Base-by-base conservation (phyloP, 2,797 vertebrate species). In the Hapalemur alaotrensis region DNA sequence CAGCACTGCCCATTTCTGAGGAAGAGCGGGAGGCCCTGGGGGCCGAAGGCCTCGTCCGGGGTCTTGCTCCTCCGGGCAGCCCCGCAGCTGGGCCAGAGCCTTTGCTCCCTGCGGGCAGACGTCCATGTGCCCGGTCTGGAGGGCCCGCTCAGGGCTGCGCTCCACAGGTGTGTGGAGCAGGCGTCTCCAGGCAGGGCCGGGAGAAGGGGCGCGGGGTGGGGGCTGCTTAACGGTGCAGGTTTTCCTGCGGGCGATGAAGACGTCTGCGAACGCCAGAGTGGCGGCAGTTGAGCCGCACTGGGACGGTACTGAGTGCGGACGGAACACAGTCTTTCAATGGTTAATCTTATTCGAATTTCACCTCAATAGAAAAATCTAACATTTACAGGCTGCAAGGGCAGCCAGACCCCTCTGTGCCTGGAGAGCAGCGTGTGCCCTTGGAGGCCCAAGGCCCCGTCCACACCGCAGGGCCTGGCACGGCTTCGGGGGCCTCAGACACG, bases 281-380 rank as follows among this genome's bases (percentile, higher is more conserved):
- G 17, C 0, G 5, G 13, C 0, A 5, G 46, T 0, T 1, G 20
- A 0, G 4, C 1, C 0, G 2, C 15, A 0, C 0, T 0, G 2
- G 0, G 3, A 9, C 10, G 0, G 0, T 0, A 30, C 38, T 1
- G 5, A 4, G 1, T 1, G 11, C 22, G 0, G 0, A 7, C 0
- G 1, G 17, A 10, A 28, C 0, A 4, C 1, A 0, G 15, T 2
- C 0, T 1, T 18, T 0, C 0, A 6, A 22, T 0, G 3, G 17
- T 2, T 0, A 0, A 18, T 0, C 50, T 0, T 23, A 0, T 0
- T 9, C 9, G 54, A 25, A 35, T 5, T 4, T 61, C 57, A 22
- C 18, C 6, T 76, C 88, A 18, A 17, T 17, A 28, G 50, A 73
- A 73, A 8, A 14, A 30, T 0, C 15, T 4, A 5, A 43, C 8